Evolutionary conservation across 2,888 invertebrate species (phyloP).

Genomic region (Callosobruchus maculatus): DNA sequence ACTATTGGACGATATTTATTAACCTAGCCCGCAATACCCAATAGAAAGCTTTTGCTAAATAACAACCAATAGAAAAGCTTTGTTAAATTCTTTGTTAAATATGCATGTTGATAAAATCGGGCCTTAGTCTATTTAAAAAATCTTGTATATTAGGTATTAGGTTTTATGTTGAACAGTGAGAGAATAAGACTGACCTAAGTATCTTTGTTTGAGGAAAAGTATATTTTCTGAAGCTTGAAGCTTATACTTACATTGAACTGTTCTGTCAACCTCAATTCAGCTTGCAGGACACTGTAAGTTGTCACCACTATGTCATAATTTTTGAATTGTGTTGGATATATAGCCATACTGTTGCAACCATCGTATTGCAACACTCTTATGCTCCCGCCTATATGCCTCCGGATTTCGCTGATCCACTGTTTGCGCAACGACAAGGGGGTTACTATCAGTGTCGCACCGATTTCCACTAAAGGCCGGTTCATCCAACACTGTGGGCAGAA

Average conservation of each 20-base stretch:
- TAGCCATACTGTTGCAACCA: slow-evolving; percentile 49
- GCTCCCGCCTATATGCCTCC: slow-evolving; percentile 55
- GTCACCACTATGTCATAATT: slow-evolving; percentile 69
- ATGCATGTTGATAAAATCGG: no score
- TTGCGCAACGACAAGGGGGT: slow-evolving; percentile 63
- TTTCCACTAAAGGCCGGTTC: slow-evolving; percentile 50
- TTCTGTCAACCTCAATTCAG: slow-evolving; percentile 61
- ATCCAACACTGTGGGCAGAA: slow-evolving; percentile 66
- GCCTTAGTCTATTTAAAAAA: no score
- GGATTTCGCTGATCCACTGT: slow-evolving; percentile 72
- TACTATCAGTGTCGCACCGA: slow-evolving; percentile 68
- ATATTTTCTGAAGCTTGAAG: no score
- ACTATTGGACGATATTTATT: no score
- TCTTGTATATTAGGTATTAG: no score
- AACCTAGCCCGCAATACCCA: no score
- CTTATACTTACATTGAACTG: slow-evolving; percentile 32
- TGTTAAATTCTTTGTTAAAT: no score
- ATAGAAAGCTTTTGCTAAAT: no score
- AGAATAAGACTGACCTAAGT: no score
- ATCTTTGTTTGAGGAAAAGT: no score
- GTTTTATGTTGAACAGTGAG: no score
- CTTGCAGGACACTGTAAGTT: slow-evolving; percentile 62
- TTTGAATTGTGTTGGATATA: slow-evolving; percentile 61
- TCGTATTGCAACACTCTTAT: slow-evolving; percentile 56
- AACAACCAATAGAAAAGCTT: no score